A percentile compares a stretch with the other conserved stretches of the same genome.
Conservation (phyloP, 2,797 vertebrate genomes). For the Micropoecilia bifurca region DNA sequence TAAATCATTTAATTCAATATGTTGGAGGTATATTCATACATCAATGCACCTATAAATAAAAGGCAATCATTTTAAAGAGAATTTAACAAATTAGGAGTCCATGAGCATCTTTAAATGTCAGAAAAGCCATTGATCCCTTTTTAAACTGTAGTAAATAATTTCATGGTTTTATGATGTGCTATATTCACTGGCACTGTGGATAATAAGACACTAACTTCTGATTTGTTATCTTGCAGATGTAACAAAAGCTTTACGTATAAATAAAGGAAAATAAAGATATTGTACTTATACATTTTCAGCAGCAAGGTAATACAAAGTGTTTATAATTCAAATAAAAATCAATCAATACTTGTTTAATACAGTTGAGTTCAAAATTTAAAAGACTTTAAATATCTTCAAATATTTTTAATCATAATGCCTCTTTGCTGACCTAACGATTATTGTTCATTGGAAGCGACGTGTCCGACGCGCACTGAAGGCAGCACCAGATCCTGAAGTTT, state of each 20-base stretch:
- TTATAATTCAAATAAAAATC: neutral
- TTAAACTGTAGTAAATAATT: neutral
- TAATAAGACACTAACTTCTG: neutral
- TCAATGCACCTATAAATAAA: neutral
- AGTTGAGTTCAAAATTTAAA: neutral
- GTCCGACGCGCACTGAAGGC: constrained; percentile 34
- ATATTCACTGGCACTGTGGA: neutral
- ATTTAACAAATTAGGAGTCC: neutral
- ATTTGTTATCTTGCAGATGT: neutral
- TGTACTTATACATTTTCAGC: too few species aligned
- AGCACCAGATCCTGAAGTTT: constrained; percentile 14
- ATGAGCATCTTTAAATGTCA: neutral
- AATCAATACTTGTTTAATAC: neutral
- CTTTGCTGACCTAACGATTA: too few species aligned
- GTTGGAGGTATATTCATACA: neutral
- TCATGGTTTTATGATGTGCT: neutral
- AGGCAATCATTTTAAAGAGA: neutral
- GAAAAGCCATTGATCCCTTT: neutral
- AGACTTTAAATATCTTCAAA: neutral
- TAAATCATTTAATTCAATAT: neutral
- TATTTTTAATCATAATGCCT: neutral
- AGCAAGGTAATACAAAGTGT: too few species aligned
- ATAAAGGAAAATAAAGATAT: neutral
- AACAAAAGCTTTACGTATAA: neutral
- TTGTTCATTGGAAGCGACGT: accelerated